Evolutionary conservation across 2,113 vertebrate species (phyloP).

Genomic region (Illadopsis cleaveri): DNA sequence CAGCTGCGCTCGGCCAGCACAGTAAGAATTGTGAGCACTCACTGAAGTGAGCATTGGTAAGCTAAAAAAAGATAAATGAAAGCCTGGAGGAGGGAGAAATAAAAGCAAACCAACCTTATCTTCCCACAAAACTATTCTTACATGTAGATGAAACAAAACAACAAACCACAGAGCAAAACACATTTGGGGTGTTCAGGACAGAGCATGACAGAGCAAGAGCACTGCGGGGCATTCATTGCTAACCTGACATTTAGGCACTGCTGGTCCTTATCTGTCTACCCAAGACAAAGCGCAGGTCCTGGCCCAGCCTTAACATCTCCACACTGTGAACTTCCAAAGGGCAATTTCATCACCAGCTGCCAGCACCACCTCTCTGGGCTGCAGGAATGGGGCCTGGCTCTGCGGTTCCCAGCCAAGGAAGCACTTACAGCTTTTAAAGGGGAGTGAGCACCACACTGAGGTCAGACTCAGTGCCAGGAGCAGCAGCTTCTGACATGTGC

Average conservation of each 20-base stretch:
- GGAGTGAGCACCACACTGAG: fast-evolving
- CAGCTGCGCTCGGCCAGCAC: neutral
- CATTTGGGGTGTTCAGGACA: neutral
- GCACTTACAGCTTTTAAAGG: neutral
- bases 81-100: fast-evolving
- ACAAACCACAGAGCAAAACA: neutral
- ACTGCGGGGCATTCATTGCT: neutral
- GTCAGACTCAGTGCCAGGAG: fast-evolving
- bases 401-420: neutral
- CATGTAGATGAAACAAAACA: neutral
- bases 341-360: neutral
- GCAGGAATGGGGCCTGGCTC: neutral
- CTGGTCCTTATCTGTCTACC: neutral
- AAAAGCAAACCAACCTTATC: neutral
- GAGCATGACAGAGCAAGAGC: neutral
- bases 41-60: neutral
- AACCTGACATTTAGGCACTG: neutral
- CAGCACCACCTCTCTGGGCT: fast-evolving
- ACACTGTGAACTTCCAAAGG: neutral
- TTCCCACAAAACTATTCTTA: neutral
- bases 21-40: neutral
- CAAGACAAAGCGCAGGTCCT: neutral
- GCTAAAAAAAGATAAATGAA: neutral
- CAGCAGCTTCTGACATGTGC: fast-evolving
- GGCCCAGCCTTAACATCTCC: neutral